Conservation (phyloP, 92 coral and sea anemone species). For the Bergia puertoricense region DNA sequence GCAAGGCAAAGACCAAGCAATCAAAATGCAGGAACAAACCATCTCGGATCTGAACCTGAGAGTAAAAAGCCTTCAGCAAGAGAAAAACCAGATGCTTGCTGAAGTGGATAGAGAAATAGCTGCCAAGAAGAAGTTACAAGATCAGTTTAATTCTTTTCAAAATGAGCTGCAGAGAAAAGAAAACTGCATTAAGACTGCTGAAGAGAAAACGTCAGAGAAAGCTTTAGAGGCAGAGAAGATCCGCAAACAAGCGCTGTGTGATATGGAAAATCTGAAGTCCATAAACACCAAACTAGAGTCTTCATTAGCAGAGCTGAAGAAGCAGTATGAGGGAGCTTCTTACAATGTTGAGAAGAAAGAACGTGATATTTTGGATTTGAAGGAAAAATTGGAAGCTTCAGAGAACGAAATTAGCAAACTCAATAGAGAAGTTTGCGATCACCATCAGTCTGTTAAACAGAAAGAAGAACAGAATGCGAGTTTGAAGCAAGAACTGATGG, state of each 20-base stretch:
- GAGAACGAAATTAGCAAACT: constrained; percentile 48
- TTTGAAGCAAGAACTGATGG: constrained; percentile 54
- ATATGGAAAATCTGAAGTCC: constrained; percentile 53
- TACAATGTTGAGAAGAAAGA: constrained; percentile 54
- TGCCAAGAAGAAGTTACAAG: constrained; percentile 56
- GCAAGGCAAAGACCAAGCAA: constrained; percentile 50
- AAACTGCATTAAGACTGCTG: constrained; percentile 48
- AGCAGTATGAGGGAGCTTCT: constrained; percentile 28
- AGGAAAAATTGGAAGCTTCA: constrained; percentile 50
- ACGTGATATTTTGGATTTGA: constrained; percentile 44
- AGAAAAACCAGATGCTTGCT: constrained; percentile 56
- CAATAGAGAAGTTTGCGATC: constrained; percentile 34
- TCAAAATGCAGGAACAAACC: constrained; percentile 56
- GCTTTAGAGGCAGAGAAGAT: constrained; percentile 51
- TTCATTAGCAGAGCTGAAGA: constrained; percentile 54
- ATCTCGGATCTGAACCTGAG: constrained; percentile 58
- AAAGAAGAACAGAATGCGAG: constrained; percentile 32
- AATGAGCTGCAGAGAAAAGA: constrained; percentile 59
- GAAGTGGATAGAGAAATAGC: constrained; percentile 60
- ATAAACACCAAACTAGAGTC: constrained; percentile 52
- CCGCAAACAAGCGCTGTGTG: constrained; percentile 60
- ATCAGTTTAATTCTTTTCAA: constrained; percentile 47
- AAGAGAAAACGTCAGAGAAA: constrained; percentile 47
- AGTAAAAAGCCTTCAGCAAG: constrained; percentile 61
- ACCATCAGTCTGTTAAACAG: constrained; percentile 42